These are phyloP conservation scores for Mantis religiosa DNA, from an alignment of 2,888 invertebrate genomes.

Conservation along the genomic window DNA sequence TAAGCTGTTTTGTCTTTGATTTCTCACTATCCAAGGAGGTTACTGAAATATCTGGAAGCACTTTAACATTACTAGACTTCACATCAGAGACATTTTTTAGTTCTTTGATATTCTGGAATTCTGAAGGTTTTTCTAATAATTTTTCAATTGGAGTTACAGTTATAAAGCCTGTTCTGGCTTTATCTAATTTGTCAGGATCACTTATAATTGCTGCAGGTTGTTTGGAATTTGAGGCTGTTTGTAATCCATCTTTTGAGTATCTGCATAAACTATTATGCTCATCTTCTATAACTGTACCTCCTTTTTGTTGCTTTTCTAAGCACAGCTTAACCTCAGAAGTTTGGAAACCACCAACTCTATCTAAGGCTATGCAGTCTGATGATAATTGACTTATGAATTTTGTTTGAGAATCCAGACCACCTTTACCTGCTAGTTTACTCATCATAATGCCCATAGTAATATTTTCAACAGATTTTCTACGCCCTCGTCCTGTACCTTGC, in stretches of 20 bases:
- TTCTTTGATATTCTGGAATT: not conserved
- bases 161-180: conserved; percentile 1
- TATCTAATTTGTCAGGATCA: not conserved
- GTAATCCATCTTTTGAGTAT: not conserved
- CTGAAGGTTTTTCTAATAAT: not conserved
- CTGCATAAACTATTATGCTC: not conserved
- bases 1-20: not conserved
- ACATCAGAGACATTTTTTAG: not conserved
- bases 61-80: not conserved
- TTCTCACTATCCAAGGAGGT: not conserved
- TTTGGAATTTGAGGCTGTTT: not conserved
- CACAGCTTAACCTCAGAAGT: not conserved
- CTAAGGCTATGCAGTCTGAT: not conserved
- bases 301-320: not conserved
- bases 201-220: not conserved
- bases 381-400: not conserved
- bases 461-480: conserved; percentile 28
- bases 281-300: not conserved
- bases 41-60: not conserved
- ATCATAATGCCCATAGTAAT: conserved; percentile 32
- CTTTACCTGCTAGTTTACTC: conserved; percentile 25
- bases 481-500: conserved; percentile 37
- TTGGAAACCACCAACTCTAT: not conserved
- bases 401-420: conserved; percentile 12
- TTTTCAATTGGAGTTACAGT: conserved; percentile 6